Evolutionary conservation across 2,888 invertebrate species (phyloP).

Genomic region (Meliscaeva auricollis): DNA sequence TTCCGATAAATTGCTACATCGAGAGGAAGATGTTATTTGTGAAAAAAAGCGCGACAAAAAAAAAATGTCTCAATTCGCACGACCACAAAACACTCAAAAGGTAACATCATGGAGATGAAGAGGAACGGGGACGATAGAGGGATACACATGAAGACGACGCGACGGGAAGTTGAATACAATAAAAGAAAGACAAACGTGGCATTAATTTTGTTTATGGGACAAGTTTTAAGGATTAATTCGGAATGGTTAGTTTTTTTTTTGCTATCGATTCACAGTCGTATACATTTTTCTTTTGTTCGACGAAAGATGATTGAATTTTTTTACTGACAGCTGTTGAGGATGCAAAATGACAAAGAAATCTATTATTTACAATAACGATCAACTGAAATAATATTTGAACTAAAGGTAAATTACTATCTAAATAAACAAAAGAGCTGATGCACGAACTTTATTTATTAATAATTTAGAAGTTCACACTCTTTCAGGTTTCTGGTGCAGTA

Average conservation of each 20-base stretch:
- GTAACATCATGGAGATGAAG: background rate
- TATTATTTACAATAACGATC: background rate
- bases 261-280: conserved; percentile 57
- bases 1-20: conserved; percentile 72
- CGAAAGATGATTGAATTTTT: conserved; percentile 63
- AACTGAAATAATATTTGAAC: background rate
- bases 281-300: conserved; percentile 2
- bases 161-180: conserved; percentile 62
- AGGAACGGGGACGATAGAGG: background rate
- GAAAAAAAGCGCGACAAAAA: conserved; percentile 4
- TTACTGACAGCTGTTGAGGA: conserved; percentile 44
- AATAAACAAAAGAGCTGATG: conserved; percentile 31
- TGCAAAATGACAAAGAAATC: background rate
- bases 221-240: conserved; percentile 74
- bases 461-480: background rate
- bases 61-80: conserved; percentile 67
- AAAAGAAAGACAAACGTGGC: conserved; percentile 73
- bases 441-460: background rate
- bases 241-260: conserved; percentile 62
- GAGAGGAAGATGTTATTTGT: conserved; percentile 59
- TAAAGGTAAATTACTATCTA: background rate
- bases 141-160: background rate
- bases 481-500: no score
- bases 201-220: conserved; percentile 76
- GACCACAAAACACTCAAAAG: conserved; percentile 34